Evolutionary conservation across 2,888 invertebrate genomes (phyloP), one percentile per base, ranked within the genome.

Genomic region (Meiosimyza platycephala): DNA sequence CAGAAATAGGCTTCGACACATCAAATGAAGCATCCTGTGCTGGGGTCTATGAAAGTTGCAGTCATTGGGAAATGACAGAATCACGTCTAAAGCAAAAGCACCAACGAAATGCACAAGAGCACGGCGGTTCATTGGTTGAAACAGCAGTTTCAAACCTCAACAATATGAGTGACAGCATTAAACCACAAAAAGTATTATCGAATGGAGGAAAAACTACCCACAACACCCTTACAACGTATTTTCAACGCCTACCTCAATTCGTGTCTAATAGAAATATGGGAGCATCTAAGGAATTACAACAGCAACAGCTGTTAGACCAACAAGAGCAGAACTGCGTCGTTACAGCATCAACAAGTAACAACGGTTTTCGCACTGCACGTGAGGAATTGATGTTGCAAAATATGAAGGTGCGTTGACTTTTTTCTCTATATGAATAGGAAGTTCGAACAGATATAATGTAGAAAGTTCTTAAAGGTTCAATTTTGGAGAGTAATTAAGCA

Each of bases 351-450:
- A 11, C 18, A 3, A 15, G 69, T 4, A 48, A 13, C 22, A 22
- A 63, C 11, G 76, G 72, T 6, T 86, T 86, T 72, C 81, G 80
- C 6, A 84, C 87, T 0, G 87, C 85, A 0, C 77, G 81, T 0
- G 84, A 86, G n/a, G 80, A 84, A 59, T 69, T 83, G 6, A 50
- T 75, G 0, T 5, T 81, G 6, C 82, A 83, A 51, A 79, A 79
- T 16, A 28, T 77, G 5, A 83, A 83, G 79, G 86, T 80, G 71
- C 15, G 18, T 6, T 51, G 6, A 5, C 28, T 63, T 9, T 22
- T 28, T 28, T 28, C 28, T 28, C 28, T 28, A 0, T 28, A 28
- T 28, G 3, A 28, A 28, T 28, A 28, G 28, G 0, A 3, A 28
- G 4, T 28, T 28, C 28, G 4, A 28, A 28, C 4, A 4, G 28